phyloP scores from a whole-genome alignment of 2,797 vertebrate species.

The Clarias fuscus region DNA sequence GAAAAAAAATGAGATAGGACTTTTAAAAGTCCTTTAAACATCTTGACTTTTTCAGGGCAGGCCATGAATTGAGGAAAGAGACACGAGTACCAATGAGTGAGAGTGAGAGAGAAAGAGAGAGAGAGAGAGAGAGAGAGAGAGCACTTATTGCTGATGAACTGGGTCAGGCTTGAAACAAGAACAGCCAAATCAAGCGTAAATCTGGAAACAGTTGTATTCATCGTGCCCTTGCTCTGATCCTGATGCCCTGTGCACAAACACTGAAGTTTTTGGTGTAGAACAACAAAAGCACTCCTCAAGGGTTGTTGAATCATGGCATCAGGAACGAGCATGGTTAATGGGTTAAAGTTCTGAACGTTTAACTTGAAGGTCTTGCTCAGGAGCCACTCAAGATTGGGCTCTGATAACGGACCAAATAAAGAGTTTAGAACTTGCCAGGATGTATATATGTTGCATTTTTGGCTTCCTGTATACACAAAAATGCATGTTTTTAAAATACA shows the following conservation, averaged over 20 bases:
- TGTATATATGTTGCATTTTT: too few relatives aligned
- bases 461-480: too few relatives aligned
- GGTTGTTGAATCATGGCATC: background rate
- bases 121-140: conserved; percentile 36
- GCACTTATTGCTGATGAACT: conserved; percentile 60
- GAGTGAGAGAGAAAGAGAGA: conserved; percentile 31
- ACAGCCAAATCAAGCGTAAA: conserved; percentile 53
- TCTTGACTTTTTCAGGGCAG: conserved; percentile 51
- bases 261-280: background rate
- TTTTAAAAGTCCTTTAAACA: conserved; percentile 41
- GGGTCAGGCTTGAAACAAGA: conserved; percentile 43
- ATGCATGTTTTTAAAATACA: too few relatives aligned
- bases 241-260: background rate
- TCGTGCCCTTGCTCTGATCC: conserved; percentile 23
- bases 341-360: background rate
- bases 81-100: conserved; percentile 22
- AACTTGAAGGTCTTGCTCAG: background rate
- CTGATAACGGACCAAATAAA: background rate
- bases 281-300: background rate
- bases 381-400: too few relatives aligned
- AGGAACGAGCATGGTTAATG: background rate
- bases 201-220: background rate
- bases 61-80: conserved; percentile 25
- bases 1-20: background rate
- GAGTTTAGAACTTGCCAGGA: too few relatives aligned